Evolutionary conservation across 2,888 invertebrate species (phyloP).

Genomic region (Cantharis flavilabris): DNA sequence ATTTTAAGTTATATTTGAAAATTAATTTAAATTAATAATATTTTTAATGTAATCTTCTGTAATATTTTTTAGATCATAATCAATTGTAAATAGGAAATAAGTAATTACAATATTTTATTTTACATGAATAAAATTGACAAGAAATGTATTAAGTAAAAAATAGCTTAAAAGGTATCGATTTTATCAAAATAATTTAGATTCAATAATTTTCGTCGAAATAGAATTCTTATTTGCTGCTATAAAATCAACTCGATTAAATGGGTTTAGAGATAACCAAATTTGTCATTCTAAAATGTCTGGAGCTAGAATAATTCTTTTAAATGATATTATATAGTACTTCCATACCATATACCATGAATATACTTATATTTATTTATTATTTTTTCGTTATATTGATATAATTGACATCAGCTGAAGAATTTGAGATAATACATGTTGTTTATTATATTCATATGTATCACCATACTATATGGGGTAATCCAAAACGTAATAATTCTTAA

Average conservation of each 20-base stretch:
- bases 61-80: neutral
- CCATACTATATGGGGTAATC: neutral
- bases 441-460: too few relatives aligned
- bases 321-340: neutral
- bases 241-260: neutral
- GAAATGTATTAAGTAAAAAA: neutral
- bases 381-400: neutral
- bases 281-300: neutral
- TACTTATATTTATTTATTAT: too few relatives aligned
- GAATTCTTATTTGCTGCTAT: neutral
- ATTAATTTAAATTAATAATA: too few relatives aligned
- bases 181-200: neutral
- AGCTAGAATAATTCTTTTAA: neutral
- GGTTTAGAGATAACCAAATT: neutral
- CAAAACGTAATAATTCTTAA: too few relatives aligned
- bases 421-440: neutral
- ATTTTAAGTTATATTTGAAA: too few relatives aligned
- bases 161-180: neutral
- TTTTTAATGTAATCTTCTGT: too few relatives aligned
- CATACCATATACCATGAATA: too few relatives aligned
- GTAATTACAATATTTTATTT: too few relatives aligned
- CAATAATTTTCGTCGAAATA: neutral
- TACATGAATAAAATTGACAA: neutral
- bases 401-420: neutral
- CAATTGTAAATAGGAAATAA: neutral